Evolutionary conservation across 2,797 vertebrate species (phyloP), one percentile per base, ranked within the genome.

Genomic region (Chaunax sp.): DNA sequence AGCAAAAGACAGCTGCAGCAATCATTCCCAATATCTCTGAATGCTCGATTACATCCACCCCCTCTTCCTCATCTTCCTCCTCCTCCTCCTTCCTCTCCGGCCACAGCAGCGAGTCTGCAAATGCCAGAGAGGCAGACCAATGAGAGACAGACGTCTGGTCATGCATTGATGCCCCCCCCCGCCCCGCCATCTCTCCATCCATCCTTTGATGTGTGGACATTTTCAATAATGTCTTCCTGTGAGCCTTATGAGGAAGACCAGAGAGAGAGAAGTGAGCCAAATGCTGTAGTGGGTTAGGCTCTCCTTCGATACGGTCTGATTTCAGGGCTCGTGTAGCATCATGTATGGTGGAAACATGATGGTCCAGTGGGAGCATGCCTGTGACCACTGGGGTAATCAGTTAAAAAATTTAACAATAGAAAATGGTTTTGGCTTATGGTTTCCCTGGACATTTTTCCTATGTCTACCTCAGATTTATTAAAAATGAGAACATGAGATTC

Each of bases 161-260:
- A 80, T 87, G 85, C 87, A 77, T 64, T 75, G 82, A 82, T 78
- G 77, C 49, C 26, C 10, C 18, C 40, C 2, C 6, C 4, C 9
- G 14, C 12, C 15, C n/a, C 13, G 16, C 54, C 30, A 7, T 14
- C 47, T 69, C 78, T 66, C 44, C 40, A 65, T 75, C 80, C 77
- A 70, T 69, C 80, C 78, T 91, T 88, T 92, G 86, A 92, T 90
- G 85, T 86, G 83, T 87, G 85, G 79, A 87, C 84, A 85, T 90
- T 90, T 92, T 90, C 77, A 84, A 77, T 84, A 88, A 83, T 69
- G 43, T 84, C 71, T 72, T 75, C 56, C 57, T 83, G 64, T n/a
- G 15, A 82, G 64, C 62, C 40, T 3, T 61, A 59, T 66, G 49
- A 84, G 51, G 41, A 82, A 59, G 50, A 72, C 40, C 52, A 73